Conservation (phyloP, 2,888 invertebrate species). For the Epinotia demarniana region DNA sequence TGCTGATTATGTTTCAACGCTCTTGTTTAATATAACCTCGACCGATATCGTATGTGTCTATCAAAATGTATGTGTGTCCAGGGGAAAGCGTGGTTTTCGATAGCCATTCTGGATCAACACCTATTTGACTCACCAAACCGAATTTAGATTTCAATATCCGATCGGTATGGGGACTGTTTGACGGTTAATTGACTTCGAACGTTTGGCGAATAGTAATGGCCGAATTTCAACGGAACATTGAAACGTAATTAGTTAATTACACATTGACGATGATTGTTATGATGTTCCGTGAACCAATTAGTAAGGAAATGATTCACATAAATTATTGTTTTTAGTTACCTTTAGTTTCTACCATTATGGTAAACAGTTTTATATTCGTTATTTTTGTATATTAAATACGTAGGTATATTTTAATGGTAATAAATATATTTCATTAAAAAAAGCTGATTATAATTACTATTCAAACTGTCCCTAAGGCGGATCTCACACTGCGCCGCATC, state of each 20-base stretch:
- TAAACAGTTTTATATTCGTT: too few relatives aligned
- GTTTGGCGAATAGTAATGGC: not conserved
- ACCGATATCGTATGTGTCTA: too few relatives aligned
- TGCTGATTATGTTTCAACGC: too few relatives aligned
- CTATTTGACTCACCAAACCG: not conserved
- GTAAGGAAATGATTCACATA: not conserved
- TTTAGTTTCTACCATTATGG: too few relatives aligned
- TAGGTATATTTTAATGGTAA: too few relatives aligned
- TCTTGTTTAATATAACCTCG: too few relatives aligned
- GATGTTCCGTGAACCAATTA: not conserved
- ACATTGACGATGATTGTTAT: not conserved
- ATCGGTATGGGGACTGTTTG: conserved; percentile 1
- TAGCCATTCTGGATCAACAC: not conserved
- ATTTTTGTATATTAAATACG: too few relatives aligned
- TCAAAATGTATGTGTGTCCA: not conserved
- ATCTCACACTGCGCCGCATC: too few relatives aligned
- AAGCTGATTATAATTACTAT: too few relatives aligned
- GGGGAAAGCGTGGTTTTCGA: not conserved
- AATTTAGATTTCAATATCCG: conserved; percentile 21
- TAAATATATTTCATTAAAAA: too few relatives aligned
- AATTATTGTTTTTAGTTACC: too few relatives aligned
- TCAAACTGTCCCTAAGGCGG: too few relatives aligned
- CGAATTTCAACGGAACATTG: not conserved
- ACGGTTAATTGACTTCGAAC: conserved; percentile 7
- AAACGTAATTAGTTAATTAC: not conserved